Evolutionary conservation across 2,888 invertebrate genomes (phyloP), one percentile per base, ranked within the genome.

Genomic region (Lycophotia porphyrea): DNA sequence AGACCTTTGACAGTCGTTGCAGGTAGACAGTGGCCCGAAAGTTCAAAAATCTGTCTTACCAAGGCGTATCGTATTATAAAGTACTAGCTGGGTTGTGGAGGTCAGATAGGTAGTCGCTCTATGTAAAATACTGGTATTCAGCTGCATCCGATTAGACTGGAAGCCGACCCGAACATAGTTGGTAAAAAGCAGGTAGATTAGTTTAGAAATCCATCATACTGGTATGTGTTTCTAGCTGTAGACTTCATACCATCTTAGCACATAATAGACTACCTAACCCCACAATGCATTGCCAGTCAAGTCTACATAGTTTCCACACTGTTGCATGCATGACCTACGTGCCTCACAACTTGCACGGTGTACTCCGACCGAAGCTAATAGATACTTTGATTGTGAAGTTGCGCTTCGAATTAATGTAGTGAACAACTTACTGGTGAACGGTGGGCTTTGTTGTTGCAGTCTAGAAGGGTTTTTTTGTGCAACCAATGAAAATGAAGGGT

Each of bases 321-420:
- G 73, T 79, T 79, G 80, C 64, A 42, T 61, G 42, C 44, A n/a
- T 49, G 52, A 39, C 31, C 34, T 70, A 31, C 27, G 55, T 44
- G 42, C 7, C 27, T 11, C 39, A 18, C 39, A 65, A 47, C 64
- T 44, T 36, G 42, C n/a, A 11, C n/a, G 7, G 60, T 69, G n/a
- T 63, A 61, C 61, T 55, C 9, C 67, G 27, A 67, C 47, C 39
- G n/a, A 63, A 27, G 39, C 61, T 47, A 73, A 21, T 21, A 27
- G 63, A 74, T 74, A 76, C 74, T 76, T 63, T 39, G 47, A 47
- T 58, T 63, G 34, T 49, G 15, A 75, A 75, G 64, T 75, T 75
- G 36, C 5, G n/a, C 49, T 39, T 9, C 39, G 36, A 39, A 42
- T 61, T 61, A 69, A 58, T 58, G 27, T 27, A n/a, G 44, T 21